Base-by-base conservation (phyloP, 2,797 vertebrate genomes). In the Mus caroli region DNA sequence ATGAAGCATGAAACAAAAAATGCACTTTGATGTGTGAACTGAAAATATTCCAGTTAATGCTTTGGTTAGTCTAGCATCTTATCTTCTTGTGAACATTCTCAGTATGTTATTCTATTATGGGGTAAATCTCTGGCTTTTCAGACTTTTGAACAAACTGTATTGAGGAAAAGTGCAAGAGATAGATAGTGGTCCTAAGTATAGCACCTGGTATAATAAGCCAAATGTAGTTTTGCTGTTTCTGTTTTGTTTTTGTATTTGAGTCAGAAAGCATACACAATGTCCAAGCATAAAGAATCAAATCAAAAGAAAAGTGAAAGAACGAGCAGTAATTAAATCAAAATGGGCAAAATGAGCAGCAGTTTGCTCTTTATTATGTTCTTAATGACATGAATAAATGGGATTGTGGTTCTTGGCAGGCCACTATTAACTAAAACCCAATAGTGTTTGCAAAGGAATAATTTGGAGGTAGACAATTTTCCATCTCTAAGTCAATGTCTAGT, bases 1-100 rank as follows among this genome's bases (percentile, higher is more conserved):
- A 37, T 78, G 43, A 94, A 80, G 0, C 37, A 80, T n/a, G 77
- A 90, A 93, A 94, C 60, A 82, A 78, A 73, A 43, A 69, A 22
- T 79, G 0, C 4, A 46, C 87, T 90, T 28, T 94, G 22, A 82
- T 71, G 85, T 83, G n/a, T 91, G 10, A 85, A 40, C 86, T 88
- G 46, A 76, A 88, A 26, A 40, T 3, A 82, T 80, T 89, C 17
- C 26, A 80, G 89, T 24, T 60, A 91, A 89, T 90, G 3, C 9
- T 83, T 37, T 82, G 7, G 2, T 82, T 89, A 82, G 79, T 88
- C 2, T 69, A 34, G 40, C 37, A 3, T 62, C 37, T 52, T 3
- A 84, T 28, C 19, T 43, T 75, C 56, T 80, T 82, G 11, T 12
- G 4, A 84, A 77, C 46, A 22, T 58, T 75, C 1, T 69, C 1